These are phyloP conservation scores for Ctenopoma multispine DNA, from an alignment of 2,797 vertebrate genomes.

Conservation along the genomic window DNA sequence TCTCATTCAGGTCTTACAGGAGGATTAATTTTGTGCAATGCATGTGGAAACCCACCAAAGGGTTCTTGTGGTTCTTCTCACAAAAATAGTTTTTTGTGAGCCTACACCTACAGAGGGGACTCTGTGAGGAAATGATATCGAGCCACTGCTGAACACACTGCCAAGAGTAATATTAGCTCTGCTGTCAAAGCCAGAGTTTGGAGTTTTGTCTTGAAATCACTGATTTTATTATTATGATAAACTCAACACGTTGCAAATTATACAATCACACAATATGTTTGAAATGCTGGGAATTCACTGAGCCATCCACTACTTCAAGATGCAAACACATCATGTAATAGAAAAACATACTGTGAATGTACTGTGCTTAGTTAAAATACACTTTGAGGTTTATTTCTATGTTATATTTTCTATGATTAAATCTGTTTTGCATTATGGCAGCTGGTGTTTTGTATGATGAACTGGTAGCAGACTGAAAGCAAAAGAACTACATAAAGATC, in stretches of 20 bases:
- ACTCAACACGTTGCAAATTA: not conserved
- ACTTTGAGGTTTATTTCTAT: not conserved
- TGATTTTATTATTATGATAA: conserved; percentile 12
- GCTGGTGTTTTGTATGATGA: not conserved
- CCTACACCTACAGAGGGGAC: conserved; percentile 17
- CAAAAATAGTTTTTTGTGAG: conserved; percentile 30
- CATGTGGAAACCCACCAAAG: conserved; percentile 30
- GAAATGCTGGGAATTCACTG: too few species aligned
- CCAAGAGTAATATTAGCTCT: not conserved
- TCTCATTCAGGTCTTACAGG: conserved; percentile 30
- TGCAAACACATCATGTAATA: too few species aligned
- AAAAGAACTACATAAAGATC: not conserved
- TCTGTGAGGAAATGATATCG: conserved; percentile 15
- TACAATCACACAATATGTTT: not conserved
- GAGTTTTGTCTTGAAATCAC: not conserved
- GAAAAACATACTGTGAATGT: not conserved
- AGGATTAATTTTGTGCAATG: conserved; percentile 47
- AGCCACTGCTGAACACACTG: conserved; percentile 14
- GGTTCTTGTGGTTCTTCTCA: conserved; percentile 21
- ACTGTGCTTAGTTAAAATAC: too few species aligned
- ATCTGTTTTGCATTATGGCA: not conserved
- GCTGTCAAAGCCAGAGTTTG: conserved; percentile 8
- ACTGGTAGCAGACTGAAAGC: not conserved
- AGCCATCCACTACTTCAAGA: too few species aligned
- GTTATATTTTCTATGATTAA: not conserved